Percentiles rank a stretch among this genome's conserved stretches.
Conservation (phyloP, 2,888 invertebrate genomes). For the Aphelenchoides bicaudatus region DNA sequence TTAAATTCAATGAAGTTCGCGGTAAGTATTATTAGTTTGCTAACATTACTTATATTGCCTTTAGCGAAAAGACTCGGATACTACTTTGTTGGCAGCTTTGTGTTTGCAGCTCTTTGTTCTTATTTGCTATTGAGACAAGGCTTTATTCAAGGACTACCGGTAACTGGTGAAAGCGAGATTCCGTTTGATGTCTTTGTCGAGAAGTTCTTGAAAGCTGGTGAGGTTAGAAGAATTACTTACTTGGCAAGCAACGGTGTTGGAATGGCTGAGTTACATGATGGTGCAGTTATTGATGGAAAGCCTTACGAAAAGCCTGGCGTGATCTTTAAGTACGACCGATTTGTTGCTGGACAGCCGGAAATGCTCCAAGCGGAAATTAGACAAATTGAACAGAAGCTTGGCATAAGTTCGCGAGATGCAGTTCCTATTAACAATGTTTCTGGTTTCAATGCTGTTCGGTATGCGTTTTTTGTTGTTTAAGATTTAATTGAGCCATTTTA, state of each 20-base stretch:
- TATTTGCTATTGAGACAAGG: background rate
- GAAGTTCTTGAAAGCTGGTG: conserved; percentile 17
- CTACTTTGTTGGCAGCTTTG: background rate
- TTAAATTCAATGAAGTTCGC: too few relatives aligned
- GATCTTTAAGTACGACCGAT: background rate
- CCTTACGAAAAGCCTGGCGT: conserved; percentile 8
- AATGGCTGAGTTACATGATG: conserved; percentile 11
- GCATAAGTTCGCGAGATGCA: too few relatives aligned
- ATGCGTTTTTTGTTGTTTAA: too few relatives aligned
- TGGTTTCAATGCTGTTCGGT: too few relatives aligned
- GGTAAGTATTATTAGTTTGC: too few relatives aligned
- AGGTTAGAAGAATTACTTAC: conserved; percentile 11
- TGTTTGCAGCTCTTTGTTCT: background rate
- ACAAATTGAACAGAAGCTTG: background rate
- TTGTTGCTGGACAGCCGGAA: background rate
- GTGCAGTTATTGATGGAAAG: conserved; percentile 11
- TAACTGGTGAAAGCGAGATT: background rate
- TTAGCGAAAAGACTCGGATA: too few relatives aligned
- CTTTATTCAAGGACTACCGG: background rate
- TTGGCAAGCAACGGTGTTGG: background rate
- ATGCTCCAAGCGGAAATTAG: background rate
- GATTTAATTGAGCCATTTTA: background rate
- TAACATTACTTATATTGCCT: too few relatives aligned
- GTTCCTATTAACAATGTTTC: too few relatives aligned
- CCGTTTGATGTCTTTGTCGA: conserved; percentile 15